These are phyloP conservation scores for Lasioglossum vierecki DNA, from an alignment of 2,888 invertebrate genomes.

Conservation along the genomic window DNA sequence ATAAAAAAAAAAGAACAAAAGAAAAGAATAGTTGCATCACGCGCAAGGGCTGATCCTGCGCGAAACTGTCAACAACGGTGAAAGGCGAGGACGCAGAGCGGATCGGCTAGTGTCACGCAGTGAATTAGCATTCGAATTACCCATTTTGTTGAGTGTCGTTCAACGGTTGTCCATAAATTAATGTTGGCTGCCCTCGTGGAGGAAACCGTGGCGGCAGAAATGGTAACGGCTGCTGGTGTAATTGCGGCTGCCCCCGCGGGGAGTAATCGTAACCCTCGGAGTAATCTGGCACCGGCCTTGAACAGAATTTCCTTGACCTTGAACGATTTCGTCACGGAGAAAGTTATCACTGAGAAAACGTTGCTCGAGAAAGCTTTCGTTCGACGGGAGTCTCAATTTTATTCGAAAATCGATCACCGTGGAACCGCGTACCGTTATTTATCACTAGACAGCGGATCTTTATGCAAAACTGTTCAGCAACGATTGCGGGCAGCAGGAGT, in stretches of 20 bases:
- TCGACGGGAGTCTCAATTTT: not conserved
- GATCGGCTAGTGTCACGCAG: not conserved
- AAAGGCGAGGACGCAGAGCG: not conserved
- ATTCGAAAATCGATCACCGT: not conserved
- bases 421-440: not conserved
- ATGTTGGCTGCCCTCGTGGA: conserved; percentile 67
- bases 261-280: conserved; percentile 78
- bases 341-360: not conserved
- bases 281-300: conserved; percentile 64
- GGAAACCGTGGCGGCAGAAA: conserved; percentile 67
- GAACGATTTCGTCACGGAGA: not conserved
- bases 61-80: not conserved
- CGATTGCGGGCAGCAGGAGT: too few species aligned
- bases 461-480: too few species aligned
- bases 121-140: conserved; percentile 65
- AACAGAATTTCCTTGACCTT: conserved; percentile 33
- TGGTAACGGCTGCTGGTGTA: conserved; percentile 73
- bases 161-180: conserved; percentile 74
- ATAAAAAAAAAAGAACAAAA: too few species aligned
- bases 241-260: conserved; percentile 72
- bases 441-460: too few species aligned
- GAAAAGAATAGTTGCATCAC: not conserved
- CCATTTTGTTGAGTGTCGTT: conserved; percentile 73
- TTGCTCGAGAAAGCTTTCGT: not conserved
- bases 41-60: not conserved